Conservation (phyloP, 2,888 invertebrate genomes). For the Carcina quercana region DNA sequence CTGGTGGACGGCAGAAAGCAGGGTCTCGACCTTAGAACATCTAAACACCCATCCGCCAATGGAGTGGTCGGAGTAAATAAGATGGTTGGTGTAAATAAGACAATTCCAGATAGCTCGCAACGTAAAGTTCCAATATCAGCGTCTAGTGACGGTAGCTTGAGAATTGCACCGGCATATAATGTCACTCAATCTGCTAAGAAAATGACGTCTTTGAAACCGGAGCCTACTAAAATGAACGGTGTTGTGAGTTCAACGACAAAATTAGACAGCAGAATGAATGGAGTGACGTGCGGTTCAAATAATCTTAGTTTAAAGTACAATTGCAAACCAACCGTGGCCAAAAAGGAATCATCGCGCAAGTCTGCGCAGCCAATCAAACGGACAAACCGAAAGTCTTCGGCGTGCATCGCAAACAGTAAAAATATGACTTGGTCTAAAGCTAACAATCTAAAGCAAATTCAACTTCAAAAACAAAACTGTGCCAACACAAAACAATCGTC, state of each 20-base stretch:
- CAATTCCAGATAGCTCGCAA: constrained; percentile 26
- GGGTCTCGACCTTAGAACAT: constrained; percentile 29
- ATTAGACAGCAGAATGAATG: constrained; percentile 63
- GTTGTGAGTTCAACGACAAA: constrained; percentile 63
- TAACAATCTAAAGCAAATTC: constrained; percentile 62
- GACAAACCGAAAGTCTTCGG: constrained; percentile 62
- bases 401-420: constrained; percentile 64
- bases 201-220: constrained; percentile 30
- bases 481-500: constrained; percentile 35
- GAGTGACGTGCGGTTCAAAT: constrained; percentile 64
- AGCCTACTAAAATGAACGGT: constrained; percentile 43
- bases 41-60: constrained; percentile 57
- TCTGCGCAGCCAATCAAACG: constrained; percentile 38
- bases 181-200: constrained; percentile 41
- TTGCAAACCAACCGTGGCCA: constrained; percentile 36
- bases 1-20: constrained; percentile 43
- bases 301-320: constrained; percentile 47
- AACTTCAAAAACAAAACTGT: constrained; percentile 59
- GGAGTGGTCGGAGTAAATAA: constrained; percentile 29
- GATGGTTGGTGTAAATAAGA: constrained; percentile 30
- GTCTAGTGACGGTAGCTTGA: constrained; percentile 32
- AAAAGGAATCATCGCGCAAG: constrained; percentile 48
- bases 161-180: constrained; percentile 41
- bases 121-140: constrained; percentile 49
- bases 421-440: constrained; percentile 67